Conservation (phyloP, 2,113 vertebrate genomes). For the Thalassarche chlororhynchos region DNA sequence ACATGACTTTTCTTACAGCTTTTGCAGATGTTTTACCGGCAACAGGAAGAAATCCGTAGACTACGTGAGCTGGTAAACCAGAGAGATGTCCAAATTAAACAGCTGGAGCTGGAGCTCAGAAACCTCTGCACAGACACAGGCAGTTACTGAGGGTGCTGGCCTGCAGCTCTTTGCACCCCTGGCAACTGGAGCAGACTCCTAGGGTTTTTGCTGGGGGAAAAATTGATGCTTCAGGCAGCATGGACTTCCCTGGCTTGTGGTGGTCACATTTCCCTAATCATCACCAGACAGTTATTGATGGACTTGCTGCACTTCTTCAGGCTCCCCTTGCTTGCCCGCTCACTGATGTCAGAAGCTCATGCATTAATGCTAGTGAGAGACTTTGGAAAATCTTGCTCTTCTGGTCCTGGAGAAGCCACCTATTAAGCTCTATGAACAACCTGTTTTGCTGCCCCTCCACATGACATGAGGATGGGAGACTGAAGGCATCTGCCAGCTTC, state of each 20-base stretch:
- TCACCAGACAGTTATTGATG: not conserved
- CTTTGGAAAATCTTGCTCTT: not conserved
- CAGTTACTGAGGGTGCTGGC: conserved; percentile 60
- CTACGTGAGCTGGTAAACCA: conserved; percentile 85
- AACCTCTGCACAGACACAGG: conserved; percentile 74
- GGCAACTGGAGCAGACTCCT: conserved; percentile 5
- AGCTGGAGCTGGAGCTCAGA: conserved; percentile 89
- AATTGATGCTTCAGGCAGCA: not conserved
- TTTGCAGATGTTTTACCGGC: conserved; percentile 88
- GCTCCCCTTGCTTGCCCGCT: not conserved
- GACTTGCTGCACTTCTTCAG: not conserved
- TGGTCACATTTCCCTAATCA: not conserved
- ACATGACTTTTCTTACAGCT: conserved; percentile 76
- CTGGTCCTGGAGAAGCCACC: not conserved
- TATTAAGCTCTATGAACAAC: not conserved
- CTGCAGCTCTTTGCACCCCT: not conserved
- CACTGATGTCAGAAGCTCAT: not conserved
- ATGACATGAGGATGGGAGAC: not conserved
- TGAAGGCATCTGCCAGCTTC: not conserved
- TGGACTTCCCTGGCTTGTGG: not conserved
- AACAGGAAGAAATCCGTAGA: conserved; percentile 92
- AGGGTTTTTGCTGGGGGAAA: conserved; percentile 32
- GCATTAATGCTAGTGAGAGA: not conserved
- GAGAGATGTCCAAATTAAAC: conserved; percentile 86
- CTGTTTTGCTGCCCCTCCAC: not conserved